Base-by-base conservation (phyloP, 2,113 vertebrate species). In the Saccopteryx leptura region DNA sequence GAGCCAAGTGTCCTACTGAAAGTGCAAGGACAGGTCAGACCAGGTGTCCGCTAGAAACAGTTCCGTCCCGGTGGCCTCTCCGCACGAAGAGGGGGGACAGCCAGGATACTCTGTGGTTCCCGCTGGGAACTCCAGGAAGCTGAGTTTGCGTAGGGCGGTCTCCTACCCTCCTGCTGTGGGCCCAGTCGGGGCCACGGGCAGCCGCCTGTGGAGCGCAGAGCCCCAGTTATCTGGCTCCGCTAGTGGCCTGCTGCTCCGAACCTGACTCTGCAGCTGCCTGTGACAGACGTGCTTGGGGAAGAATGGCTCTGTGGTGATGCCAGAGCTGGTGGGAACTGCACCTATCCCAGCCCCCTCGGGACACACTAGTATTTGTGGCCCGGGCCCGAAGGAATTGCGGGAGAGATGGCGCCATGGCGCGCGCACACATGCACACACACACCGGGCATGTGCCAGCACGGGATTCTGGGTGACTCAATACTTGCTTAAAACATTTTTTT, bases 401-500 rank as follows among this genome's bases (percentile, higher is more conserved):
- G 26, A 72, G 26, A 72, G 39, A 58, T 7, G 18, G 39, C 46
- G 58, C 61, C 3, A 3, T 83, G 74, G 69, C 60, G 18, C 54
- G 58, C 54, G 54, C 14, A 71, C 19, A 21, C 54, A 63, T 54
- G 54, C 14, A 39, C 19, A 26, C 24, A 28, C 26, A 76, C 4
- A 76, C 58, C 33, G 60, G 69, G 28, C 79, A 71, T 12, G 23
- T 71, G 26, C 52, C 65, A 15, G 69, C 28, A 26, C 28, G n/a
- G 56, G 90, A 31, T 23, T 52, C 26, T 3, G 1, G 56, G 71
- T 31, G 65, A 78, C 33, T 31, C 68, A 76, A 50, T 78, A 9
- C 65, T 88, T 91, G 88, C 19, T 90, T 80, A 72, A 63, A 80
- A 63, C 68, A 23, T 72, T 61, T 65, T 50, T 87, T 60, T 96